These are phyloP conservation scores for Sthenelais limicola DNA, from an alignment of 2,888 invertebrate species.

Conservation along the genomic window DNA sequence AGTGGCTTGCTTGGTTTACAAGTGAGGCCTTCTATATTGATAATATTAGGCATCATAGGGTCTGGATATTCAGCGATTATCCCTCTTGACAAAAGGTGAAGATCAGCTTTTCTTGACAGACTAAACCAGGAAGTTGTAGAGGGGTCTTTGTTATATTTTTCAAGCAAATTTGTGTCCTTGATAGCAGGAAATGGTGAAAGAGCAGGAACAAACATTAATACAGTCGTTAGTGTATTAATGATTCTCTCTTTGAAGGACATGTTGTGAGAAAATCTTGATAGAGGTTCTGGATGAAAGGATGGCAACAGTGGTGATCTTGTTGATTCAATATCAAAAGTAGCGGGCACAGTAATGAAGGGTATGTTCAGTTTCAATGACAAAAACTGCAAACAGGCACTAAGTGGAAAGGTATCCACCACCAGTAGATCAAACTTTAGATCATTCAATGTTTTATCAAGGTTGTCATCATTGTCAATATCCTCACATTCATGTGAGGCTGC, in stretches of 20 bases:
- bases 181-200: background rate
- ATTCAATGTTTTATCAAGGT: background rate
- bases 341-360: slow-evolving; percentile 11
- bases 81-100: slow-evolving; percentile 5
- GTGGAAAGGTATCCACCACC: slow-evolving; percentile 19
- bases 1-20: slow-evolving; percentile 19
- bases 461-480: background rate
- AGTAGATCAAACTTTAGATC: slow-evolving; percentile 27
- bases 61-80: slow-evolving; percentile 6
- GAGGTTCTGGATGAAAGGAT: slow-evolving; percentile 1
- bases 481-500: slow-evolving; percentile 3
- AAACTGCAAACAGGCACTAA: slow-evolving; percentile 8
- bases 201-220: background rate
- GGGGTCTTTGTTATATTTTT: slow-evolving; percentile 31
- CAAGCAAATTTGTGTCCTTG: background rate
- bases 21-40: slow-evolving; percentile 26
- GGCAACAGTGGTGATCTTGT: slow-evolving; percentile 25
- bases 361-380: slow-evolving; percentile 14
- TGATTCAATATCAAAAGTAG: background rate
- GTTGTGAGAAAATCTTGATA: background rate
- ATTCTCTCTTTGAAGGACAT: slow-evolving; percentile 24
- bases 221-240: background rate
- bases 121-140: background rate
- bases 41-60: slow-evolving; percentile 37
- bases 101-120: background rate